These are phyloP conservation scores for Agrotis exclamationis DNA, from an alignment of 2,888 invertebrate genomes.

Conservation along the genomic window DNA sequence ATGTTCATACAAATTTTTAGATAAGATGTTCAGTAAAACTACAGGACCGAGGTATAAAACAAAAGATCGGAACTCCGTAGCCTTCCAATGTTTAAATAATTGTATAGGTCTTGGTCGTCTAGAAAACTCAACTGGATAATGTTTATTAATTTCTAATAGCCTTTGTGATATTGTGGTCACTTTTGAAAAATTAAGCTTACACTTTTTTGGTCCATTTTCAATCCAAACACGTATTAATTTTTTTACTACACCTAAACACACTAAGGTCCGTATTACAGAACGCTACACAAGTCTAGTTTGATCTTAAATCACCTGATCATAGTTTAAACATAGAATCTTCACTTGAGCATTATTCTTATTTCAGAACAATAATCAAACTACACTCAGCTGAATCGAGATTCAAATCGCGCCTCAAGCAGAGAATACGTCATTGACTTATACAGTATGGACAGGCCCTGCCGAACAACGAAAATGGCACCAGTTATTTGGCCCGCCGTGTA, in stretches of 20 bases:
- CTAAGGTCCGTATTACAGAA: too few relatives aligned
- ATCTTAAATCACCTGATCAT: too few relatives aligned
- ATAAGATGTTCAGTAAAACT: neutral
- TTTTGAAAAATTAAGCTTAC: neutral
- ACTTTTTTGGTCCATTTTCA: neutral
- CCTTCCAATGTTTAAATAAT: slow-evolving; percentile 3
- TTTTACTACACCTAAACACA: neutral
- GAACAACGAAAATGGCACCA: too few relatives aligned
- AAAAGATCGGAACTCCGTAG: neutral
- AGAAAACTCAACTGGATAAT: neutral
- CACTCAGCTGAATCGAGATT: too few relatives aligned
- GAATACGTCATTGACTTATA: too few relatives aligned
- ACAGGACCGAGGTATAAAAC: slow-evolving; percentile 3
- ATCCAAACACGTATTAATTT: neutral
- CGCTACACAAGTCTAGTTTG: too few relatives aligned
- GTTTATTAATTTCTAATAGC: neutral
- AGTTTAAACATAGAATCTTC: too few relatives aligned
- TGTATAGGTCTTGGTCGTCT: neutral
- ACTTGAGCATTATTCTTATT: too few relatives aligned
- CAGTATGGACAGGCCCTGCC: too few relatives aligned
- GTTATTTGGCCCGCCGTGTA: too few relatives aligned
- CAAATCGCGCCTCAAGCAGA: too few relatives aligned
- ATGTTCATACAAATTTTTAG: neutral
- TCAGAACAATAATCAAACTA: too few relatives aligned
- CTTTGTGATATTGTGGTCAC: neutral